Conservation (phyloP, 2,797 vertebrate genomes). For the Typhlichthys subterraneus region DNA sequence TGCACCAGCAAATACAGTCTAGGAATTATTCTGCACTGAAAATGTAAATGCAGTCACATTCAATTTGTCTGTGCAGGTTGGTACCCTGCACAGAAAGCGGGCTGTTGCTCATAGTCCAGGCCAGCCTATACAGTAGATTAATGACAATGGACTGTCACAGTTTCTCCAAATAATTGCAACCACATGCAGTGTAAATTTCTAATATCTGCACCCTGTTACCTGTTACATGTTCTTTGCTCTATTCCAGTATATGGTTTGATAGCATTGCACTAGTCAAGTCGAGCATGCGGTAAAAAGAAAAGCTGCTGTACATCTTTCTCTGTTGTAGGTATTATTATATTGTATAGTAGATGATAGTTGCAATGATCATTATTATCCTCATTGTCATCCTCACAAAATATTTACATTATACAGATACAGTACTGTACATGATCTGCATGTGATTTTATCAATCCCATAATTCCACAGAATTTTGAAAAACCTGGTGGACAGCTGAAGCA, state of each 20-base stretch:
- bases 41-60: constrained; percentile 4
- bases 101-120: constrained; percentile 5
- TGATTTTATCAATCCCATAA: too few relatives aligned
- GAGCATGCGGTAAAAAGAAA: too few relatives aligned
- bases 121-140: constrained; percentile 4
- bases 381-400: too few relatives aligned
- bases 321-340: too few relatives aligned
- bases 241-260: not conserved
- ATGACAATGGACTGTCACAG: constrained; percentile 1
- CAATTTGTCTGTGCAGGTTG: constrained; percentile 9
- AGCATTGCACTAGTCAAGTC: too few relatives aligned
- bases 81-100: constrained; percentile 4
- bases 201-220: not conserved
- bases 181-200: not conserved
- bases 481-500: too few relatives aligned
- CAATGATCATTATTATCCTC: too few relatives aligned
- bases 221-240: not conserved
- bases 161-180: constrained; percentile 1
- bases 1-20: not conserved
- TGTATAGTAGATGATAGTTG: too few relatives aligned
- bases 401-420: too few relatives aligned
- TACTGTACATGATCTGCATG: too few relatives aligned
- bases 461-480: too few relatives aligned
- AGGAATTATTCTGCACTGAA: not conserved
- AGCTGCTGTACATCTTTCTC: too few relatives aligned